Evolutionary conservation across 2,797 vertebrate genomes (phyloP).

Genomic region (Enteromius unitaeniatus): DNA sequence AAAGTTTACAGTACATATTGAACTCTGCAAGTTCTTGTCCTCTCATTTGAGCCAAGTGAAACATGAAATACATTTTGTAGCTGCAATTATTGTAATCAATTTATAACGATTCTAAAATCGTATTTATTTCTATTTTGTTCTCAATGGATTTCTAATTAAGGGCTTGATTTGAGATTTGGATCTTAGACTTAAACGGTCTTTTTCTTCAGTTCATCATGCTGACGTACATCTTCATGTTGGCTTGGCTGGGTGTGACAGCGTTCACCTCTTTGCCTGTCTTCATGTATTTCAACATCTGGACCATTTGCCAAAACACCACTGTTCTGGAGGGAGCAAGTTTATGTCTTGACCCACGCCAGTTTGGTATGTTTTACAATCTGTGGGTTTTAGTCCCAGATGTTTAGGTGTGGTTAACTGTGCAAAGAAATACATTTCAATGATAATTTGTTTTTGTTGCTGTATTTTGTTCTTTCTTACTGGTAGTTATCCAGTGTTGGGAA

Average conservation of each 20-base stretch:
- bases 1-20: constrained; percentile 2
- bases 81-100: background rate
- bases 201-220: constrained; percentile 93
- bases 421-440: background rate
- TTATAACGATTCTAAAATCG: background rate
- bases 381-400: background rate
- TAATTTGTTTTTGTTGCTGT: background rate
- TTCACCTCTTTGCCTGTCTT: constrained; percentile 97
- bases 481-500: background rate
- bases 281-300: constrained; percentile 99
- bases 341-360: constrained; percentile 96
- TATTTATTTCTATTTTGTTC: background rate
- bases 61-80: background rate
- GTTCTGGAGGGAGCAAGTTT: constrained; percentile 86
- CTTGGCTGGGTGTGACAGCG: constrained; percentile 96
- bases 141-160: background rate
- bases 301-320: constrained; percentile 93
- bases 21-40: constrained; percentile 9
- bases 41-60: constrained; percentile 13
- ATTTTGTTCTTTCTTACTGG: background rate
- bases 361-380: constrained; percentile 78
- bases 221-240: constrained; percentile 99
- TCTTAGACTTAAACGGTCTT: background rate
- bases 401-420: background rate
- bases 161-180: background rate